These are phyloP conservation scores for Aptenodytes patagonicus DNA, from an alignment of 2,113 vertebrate genomes.

Conservation along the genomic window DNA sequence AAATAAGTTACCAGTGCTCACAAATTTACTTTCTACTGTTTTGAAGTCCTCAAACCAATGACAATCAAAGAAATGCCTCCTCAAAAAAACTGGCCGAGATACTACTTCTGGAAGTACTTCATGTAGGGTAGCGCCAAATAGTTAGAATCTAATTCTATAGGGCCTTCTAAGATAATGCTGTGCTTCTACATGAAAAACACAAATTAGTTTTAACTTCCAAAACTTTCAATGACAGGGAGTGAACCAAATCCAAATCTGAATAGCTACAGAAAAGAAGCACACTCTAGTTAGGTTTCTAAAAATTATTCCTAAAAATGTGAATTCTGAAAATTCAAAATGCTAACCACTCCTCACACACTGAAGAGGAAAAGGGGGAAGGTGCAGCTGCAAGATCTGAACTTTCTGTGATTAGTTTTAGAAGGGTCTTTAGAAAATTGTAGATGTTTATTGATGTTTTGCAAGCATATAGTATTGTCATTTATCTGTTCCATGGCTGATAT, in stretches of 20 bases:
- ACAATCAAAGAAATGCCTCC: neutral
- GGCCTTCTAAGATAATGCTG: neutral
- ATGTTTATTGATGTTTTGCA: neutral
- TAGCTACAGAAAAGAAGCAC: neutral
- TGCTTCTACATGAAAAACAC: neutral
- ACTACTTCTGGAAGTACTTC: neutral
- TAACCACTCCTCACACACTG: neutral
- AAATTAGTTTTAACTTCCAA: neutral
- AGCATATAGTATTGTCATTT: neutral
- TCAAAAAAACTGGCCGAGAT: neutral
- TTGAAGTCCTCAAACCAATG: neutral
- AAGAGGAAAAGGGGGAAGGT: neutral
- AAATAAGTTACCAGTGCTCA: neutral
- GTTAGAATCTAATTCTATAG: neutral
- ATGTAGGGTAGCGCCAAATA: neutral
- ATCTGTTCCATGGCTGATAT: neutral
- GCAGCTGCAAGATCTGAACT: neutral
- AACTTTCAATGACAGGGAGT: neutral
- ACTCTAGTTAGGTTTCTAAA: neutral
- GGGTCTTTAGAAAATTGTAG: neutral
- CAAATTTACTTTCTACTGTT: neutral
- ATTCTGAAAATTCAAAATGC: neutral
- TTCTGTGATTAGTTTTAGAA: neutral
- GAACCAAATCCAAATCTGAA: neutral
- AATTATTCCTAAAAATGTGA: neutral